Conservation (phyloP, 2,888 invertebrate species). For the Venusia cambrica region DNA sequence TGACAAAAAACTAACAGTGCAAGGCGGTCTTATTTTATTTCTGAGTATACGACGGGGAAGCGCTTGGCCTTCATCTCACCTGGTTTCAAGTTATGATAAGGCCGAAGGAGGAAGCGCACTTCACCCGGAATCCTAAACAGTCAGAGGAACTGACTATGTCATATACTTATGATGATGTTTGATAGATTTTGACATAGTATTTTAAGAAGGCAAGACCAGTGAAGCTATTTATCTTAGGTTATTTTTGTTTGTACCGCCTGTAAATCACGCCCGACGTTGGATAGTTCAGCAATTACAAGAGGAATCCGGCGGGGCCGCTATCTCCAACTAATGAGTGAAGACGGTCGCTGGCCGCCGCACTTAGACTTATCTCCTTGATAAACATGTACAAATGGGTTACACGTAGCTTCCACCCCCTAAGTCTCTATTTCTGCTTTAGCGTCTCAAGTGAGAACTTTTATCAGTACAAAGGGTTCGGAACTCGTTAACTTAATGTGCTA, state of each 20-base stretch:
- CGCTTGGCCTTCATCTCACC: too few species aligned
- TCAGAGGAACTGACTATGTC: too few species aligned
- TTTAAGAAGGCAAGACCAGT: too few species aligned
- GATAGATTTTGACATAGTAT: too few species aligned
- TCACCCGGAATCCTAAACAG: too few species aligned
- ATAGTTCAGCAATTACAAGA: slow-evolving; percentile 69
- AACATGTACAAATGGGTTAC: slow-evolving; percentile 75
- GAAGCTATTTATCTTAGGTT: too few species aligned
- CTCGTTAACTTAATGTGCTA: slow-evolving; percentile 58
- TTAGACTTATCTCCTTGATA: slow-evolving; percentile 70
- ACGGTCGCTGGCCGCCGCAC: slow-evolving; percentile 54
- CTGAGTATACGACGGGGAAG: too few species aligned
- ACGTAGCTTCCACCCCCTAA: slow-evolving; percentile 60
- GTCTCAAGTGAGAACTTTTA: slow-evolving; percentile 66
- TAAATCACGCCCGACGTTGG: slow-evolving; percentile 53
- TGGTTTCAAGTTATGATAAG: too few species aligned
- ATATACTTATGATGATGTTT: too few species aligned
- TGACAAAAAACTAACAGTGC: too few species aligned
- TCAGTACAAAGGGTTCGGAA: slow-evolving; percentile 53
- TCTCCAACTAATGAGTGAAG: slow-evolving; percentile 69
- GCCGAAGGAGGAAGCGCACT: too few species aligned
- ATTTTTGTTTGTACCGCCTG: slow-evolving; percentile 31
- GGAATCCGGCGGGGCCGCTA: slow-evolving; percentile 57
- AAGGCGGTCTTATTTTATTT: too few species aligned
- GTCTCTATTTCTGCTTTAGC: slow-evolving; percentile 62